These are phyloP conservation scores for Steinernema hermaphroditum DNA, from an alignment of 2,888 invertebrate species.

Conservation along the genomic window DNA sequence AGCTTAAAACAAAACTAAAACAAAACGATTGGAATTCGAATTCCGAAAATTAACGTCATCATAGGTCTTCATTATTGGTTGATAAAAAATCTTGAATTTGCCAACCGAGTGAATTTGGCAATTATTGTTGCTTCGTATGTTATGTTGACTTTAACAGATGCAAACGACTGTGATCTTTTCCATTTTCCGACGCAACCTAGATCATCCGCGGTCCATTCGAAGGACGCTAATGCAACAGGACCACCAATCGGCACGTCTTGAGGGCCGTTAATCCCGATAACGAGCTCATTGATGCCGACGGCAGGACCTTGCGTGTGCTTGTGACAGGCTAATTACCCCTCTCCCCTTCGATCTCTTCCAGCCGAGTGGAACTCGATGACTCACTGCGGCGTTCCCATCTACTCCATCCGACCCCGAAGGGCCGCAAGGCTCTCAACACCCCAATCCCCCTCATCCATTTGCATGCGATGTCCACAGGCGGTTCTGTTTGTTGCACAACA, in stretches of 20 bases:
- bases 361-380: conserved; percentile 28
- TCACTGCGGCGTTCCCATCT: conserved; percentile 26
- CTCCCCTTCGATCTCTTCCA: conserved; percentile 7
- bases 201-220: no score
- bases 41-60: no score
- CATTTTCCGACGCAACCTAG: no score
- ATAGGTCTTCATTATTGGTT: no score
- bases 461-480: neutral
- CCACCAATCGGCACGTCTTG: neutral
- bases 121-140: no score
- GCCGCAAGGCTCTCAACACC: neutral
- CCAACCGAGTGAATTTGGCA: no score
- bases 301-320: neutral
- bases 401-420: neutral
- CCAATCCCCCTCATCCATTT: neutral
- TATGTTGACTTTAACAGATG: no score
- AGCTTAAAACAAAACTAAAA: no score
- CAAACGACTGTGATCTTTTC: no score
- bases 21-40: no score
- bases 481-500: conserved; percentile 12
- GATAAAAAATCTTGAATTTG: no score
- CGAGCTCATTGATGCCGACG: neutral
- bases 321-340: conserved; percentile 30
- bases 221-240: conserved; percentile 2
- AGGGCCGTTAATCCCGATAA: conserved; percentile 21